A percentile compares a stretch with the other conserved stretches of the same genome.
Conservation (phyloP, 2,113 vertebrate species). For the Peromyscus leucopus region DNA sequence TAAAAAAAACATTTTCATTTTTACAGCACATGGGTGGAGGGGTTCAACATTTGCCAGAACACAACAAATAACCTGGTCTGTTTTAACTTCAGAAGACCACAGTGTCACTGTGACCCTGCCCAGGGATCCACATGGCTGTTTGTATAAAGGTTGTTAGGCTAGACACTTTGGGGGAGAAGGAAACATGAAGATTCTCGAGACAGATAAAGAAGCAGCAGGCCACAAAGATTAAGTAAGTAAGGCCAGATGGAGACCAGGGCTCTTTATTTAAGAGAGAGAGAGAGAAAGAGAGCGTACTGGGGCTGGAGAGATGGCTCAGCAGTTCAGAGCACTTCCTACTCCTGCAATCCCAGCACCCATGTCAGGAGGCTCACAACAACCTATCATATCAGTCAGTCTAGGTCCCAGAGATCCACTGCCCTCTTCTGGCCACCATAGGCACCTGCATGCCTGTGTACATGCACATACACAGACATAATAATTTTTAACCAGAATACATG, state of each 20-base stretch:
- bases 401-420: not conserved
- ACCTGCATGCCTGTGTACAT: not conserved
- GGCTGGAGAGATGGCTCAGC: not conserved
- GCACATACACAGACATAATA: not conserved
- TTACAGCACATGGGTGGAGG: not conserved
- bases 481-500: too few relatives aligned
- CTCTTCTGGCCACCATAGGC: not conserved
- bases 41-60: not conserved
- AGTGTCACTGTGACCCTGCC: not conserved
- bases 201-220: conserved; percentile 29
- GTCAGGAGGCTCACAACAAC: not conserved
- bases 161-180: not conserved
- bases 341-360: not conserved
- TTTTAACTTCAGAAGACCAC: conserved; percentile 7
- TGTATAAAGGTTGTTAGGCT: not conserved
- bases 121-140: not conserved
- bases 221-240: not conserved
- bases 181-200: not conserved
- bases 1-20: conserved; percentile 23
- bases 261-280: not conserved
- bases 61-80: not conserved
- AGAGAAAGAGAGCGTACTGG: not conserved
- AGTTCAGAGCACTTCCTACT: not conserved
- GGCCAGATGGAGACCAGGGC: not conserved
- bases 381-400: not conserved